Evolutionary conservation across 30 jellyfish, hydroid and myxozoan genomes (phyloP).

Genomic region (Cassiopea xamachana): DNA sequence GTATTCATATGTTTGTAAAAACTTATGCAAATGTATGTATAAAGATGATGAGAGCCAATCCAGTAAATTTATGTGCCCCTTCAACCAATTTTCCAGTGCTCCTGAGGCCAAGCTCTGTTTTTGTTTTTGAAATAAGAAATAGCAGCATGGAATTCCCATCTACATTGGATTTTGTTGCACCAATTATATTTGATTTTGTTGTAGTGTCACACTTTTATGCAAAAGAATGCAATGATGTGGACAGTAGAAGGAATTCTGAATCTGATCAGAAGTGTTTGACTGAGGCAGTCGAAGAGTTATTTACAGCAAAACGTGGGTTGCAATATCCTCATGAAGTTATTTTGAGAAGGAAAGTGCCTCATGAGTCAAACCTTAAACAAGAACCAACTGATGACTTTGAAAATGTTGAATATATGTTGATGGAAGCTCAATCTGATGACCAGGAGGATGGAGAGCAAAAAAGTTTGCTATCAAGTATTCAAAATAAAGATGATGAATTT

Average conservation of each 20-base stretch:
- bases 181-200: neutral
- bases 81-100: too few species aligned
- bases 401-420: neutral
- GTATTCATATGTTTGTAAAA: too few species aligned
- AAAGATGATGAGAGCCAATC: too few species aligned
- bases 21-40: too few species aligned
- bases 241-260: neutral
- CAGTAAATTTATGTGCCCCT: too few species aligned
- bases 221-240: neutral
- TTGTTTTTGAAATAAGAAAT: too few species aligned
- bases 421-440: neutral
- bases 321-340: constrained; percentile 30
- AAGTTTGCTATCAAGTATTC: neutral
- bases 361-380: neutral
- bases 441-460: neutral
- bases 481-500: neutral
- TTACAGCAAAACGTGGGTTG: neutral
- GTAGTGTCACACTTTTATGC: neutral
- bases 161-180: neutral
- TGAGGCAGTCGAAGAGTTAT: neutral
- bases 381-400: constrained; percentile 7
- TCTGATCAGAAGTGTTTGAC: neutral
- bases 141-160: too few species aligned
- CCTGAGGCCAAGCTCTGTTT: too few species aligned
- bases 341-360: neutral